phyloP scores from a whole-genome alignment of 2,797 vertebrate genomes.

The Rhinatrema bivittatum region DNA sequence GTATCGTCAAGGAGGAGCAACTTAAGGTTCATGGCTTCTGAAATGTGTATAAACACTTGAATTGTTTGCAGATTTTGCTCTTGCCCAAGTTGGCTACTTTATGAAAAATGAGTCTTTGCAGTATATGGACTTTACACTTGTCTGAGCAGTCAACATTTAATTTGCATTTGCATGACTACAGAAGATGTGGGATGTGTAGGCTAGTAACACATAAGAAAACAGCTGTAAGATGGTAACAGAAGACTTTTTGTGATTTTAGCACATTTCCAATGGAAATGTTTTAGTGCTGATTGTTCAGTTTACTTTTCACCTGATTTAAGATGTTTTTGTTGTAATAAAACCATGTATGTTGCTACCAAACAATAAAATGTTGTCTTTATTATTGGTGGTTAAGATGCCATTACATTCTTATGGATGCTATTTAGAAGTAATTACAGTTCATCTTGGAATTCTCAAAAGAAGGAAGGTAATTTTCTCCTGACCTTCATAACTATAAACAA shows the following conservation, averaged over 20 bases:
- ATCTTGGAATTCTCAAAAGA: too few relatives aligned
- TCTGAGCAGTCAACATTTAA: slow-evolving; percentile 34
- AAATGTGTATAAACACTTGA: slow-evolving; percentile 30
- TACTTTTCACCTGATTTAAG: slow-evolving; percentile 46
- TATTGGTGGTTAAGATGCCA: too few relatives aligned
- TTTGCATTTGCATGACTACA: slow-evolving; percentile 49
- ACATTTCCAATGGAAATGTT: slow-evolving; percentile 73
- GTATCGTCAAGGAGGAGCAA: slow-evolving; percentile 75
- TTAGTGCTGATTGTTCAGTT: slow-evolving; percentile 43
- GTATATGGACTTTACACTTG: slow-evolving; percentile 56
- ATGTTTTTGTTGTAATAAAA: slow-evolving; percentile 58
- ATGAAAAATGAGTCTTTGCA: slow-evolving; percentile 56
- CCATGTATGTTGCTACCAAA: slow-evolving; percentile 53
- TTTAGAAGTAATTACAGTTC: too few relatives aligned
- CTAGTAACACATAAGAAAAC: slow-evolving; percentile 60
- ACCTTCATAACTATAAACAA: too few relatives aligned
- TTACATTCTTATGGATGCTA: too few relatives aligned
- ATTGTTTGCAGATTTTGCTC: slow-evolving; percentile 35
- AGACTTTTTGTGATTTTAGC: slow-evolving; percentile 35
- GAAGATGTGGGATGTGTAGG: slow-evolving; percentile 43
- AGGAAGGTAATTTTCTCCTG: too few relatives aligned
- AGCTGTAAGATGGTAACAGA: slow-evolving; percentile 57
- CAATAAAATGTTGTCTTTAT: slow-evolving; percentile 36
- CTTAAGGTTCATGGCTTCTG: slow-evolving; percentile 75
- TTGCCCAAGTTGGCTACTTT: slow-evolving; percentile 32